phyloP scores from a whole-genome alignment of 2,113 vertebrate species.

The Megalops atlanticus region DNA sequence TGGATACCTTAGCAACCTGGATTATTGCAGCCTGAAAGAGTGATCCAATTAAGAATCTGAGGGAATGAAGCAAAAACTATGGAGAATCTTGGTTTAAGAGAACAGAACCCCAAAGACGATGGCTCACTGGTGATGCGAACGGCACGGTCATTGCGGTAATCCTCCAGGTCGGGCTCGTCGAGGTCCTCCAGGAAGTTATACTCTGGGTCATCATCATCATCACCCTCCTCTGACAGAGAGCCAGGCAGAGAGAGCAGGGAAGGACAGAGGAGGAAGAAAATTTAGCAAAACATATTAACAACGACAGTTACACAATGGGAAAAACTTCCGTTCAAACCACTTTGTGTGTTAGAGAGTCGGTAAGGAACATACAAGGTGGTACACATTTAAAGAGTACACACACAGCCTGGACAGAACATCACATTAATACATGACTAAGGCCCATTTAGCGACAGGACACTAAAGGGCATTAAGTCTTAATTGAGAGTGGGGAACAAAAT shows the following conservation, averaged over 20 bases:
- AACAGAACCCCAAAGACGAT: neutral
- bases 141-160: conserved; percentile 91
- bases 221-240: conserved; percentile 79
- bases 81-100: neutral
- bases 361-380: too few relatives aligned
- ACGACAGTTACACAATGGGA: neutral
- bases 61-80: neutral
- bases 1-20: neutral
- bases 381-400: too few relatives aligned
- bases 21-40: neutral
- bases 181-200: conserved; percentile 92
- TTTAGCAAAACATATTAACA: neutral
- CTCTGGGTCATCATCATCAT: conserved; percentile 94
- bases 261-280: neutral
- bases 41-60: neutral
- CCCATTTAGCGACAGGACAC: too few relatives aligned
- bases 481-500: neutral
- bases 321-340: neutral
- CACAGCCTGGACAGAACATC: too few relatives aligned
- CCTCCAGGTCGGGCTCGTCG: conserved; percentile 90
- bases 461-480: neutral
- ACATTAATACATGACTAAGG: too few relatives aligned
- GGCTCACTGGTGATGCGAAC: conserved; percentile 92
- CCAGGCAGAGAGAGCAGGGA: neutral
- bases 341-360: neutral